phyloP scores from a whole-genome alignment of 2,888 invertebrate species.

The Hypselothyrea guttata region DNA sequence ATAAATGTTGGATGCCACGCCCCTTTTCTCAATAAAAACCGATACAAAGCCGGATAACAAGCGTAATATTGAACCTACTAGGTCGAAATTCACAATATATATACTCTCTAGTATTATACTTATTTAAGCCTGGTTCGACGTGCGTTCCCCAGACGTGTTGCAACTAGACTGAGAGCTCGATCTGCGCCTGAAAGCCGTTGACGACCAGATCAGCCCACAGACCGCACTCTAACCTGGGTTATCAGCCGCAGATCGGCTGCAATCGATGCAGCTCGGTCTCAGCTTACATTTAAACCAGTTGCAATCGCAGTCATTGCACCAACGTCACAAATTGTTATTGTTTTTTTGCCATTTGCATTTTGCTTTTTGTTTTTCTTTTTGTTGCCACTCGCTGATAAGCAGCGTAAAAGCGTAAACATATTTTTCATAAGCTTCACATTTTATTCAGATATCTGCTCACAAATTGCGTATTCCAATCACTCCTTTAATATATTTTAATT shows the following conservation, averaged over 20 bases:
- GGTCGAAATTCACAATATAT: no score
- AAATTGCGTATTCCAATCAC: conserved; percentile 2
- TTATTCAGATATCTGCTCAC: background rate
- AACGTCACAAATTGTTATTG: conserved; percentile 60
- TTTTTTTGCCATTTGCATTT: no score
- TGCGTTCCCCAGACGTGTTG: conserved; percentile 26
- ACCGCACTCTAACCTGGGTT: no score
- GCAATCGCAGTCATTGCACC: conserved; percentile 47
- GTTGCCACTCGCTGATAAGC: conserved; percentile 35
- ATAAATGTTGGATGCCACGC: no score
- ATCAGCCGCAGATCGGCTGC: conserved; percentile 36
- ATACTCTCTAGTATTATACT: background rate
- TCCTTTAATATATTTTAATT: background rate
- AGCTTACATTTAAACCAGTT: conserved; percentile 46
- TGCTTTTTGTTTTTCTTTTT: conserved; percentile 33
- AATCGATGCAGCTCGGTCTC: conserved; percentile 11
- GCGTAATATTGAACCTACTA: no score
- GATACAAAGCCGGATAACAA: no score
- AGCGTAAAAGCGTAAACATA: conserved; percentile 53
- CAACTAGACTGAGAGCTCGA: conserved; percentile 27
- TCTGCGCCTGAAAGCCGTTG: conserved; percentile 3
- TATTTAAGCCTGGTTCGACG: conserved; percentile 7
- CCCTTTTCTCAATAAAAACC: no score
- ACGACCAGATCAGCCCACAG: conserved; percentile 13
- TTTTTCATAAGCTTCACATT: conserved; percentile 41